Percentiles rank a stretch among this genome's conserved stretches.
Evolutionary conservation across 2,797 vertebrate species (phyloP).

Genomic region (Onychomys torridus): DNA sequence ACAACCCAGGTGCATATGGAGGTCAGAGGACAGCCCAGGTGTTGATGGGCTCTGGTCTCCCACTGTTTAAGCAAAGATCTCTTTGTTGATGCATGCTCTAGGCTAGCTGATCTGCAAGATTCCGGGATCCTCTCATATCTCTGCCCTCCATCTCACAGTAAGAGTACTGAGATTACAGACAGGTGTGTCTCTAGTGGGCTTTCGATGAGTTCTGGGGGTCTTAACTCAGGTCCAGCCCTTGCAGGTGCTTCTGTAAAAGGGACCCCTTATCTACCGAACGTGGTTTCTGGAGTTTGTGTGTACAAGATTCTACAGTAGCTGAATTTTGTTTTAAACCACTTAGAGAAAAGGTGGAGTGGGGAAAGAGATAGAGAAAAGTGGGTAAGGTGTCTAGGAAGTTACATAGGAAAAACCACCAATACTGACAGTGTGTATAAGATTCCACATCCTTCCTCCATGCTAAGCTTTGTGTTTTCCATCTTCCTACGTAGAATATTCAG

Average conservation of each 20-base stretch:
- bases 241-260: not conserved
- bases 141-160: not conserved
- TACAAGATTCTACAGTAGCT: not conserved
- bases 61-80: not conserved
- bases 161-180: not conserved
- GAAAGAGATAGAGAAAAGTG: not conserved
- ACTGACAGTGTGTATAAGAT: not conserved
- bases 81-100: not conserved
- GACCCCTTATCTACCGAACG: not conserved
- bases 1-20: not conserved
- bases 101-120: not conserved
- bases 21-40: not conserved
- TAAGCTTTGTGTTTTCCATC: not conserved
- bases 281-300: not conserved
- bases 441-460: not conserved
- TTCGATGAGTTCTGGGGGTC: not conserved
- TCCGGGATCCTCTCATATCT: not conserved
- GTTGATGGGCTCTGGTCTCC: not conserved
- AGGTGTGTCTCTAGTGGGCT: not conserved
- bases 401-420: not conserved
- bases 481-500: not conserved
- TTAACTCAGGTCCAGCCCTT: not conserved
- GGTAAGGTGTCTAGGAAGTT: not conserved
- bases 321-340: constrained; percentile 2
- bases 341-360: not conserved